These are phyloP conservation scores for Malacosoma neustria DNA, from an alignment of 2,888 invertebrate genomes.

Conservation along the genomic window DNA sequence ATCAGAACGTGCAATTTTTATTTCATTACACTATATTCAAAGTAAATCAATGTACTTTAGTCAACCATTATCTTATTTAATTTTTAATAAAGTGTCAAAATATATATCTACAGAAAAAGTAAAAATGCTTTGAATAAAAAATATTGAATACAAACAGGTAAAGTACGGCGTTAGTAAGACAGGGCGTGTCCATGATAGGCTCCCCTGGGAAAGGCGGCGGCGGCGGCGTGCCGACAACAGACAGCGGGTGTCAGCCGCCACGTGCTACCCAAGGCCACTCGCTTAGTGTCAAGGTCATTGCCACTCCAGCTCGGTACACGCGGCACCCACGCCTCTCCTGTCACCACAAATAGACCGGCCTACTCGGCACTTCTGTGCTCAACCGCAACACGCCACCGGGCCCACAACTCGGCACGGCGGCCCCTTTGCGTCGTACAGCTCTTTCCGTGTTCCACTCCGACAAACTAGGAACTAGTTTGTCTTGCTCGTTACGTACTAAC, in stretches of 20 bases:
- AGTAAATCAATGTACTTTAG: no score
- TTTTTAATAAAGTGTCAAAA: slow-evolving; percentile 3
- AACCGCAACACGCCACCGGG: slow-evolving; percentile 43
- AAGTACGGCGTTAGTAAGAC: slow-evolving; percentile 28
- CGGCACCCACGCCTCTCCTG: slow-evolving; percentile 72
- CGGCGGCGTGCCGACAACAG: slow-evolving; percentile 74
- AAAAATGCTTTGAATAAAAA: not conserved
- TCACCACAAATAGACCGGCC: slow-evolving; percentile 73
- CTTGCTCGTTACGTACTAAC: not conserved
- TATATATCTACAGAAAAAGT: not conserved
- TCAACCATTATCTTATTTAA: slow-evolving; percentile 5
- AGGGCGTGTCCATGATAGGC: slow-evolving; percentile 63
- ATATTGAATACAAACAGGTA: slow-evolving; percentile 10
- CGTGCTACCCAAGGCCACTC: slow-evolving; percentile 75
- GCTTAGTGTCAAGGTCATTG: slow-evolving; percentile 75
- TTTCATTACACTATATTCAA: no score
- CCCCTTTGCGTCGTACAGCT: not conserved
- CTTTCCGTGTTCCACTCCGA: not conserved
- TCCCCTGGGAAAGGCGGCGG: slow-evolving; percentile 73
- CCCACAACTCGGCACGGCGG: slow-evolving; percentile 17
- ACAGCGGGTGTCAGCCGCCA: slow-evolving; percentile 74
- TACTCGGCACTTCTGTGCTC: slow-evolving; percentile 54
- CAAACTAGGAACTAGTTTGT: no score
- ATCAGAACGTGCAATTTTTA: no score
- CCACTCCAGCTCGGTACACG: slow-evolving; percentile 72